A percentile compares a stretch with the other conserved stretches of the same genome.
Evolutionary conservation across 1,140 invertebrate species (phyloP).

Genomic region (Cherax destructor): DNA sequence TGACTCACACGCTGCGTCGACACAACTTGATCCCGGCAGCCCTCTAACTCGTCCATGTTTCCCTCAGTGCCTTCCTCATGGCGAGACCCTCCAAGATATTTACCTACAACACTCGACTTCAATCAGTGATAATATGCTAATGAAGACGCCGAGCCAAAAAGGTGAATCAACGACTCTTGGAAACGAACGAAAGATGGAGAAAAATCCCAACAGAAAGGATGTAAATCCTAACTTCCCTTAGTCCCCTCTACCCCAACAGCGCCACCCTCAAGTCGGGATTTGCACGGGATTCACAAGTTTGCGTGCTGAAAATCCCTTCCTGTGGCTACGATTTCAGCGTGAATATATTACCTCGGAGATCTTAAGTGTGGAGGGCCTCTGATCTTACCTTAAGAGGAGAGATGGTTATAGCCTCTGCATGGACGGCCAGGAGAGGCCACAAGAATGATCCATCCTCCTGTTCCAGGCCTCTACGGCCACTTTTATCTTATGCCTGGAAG

Average conservation of each 20-base stretch:
- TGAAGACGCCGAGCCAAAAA: background rate
- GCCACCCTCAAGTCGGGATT: background rate
- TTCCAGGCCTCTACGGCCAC: background rate
- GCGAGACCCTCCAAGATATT: background rate
- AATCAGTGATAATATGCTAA: background rate
- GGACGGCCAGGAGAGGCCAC: background rate
- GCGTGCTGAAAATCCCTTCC: conserved; percentile 4
- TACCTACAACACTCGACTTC: background rate
- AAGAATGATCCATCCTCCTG: background rate
- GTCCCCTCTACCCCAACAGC: background rate
- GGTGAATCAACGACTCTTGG: background rate
- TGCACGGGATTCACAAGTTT: conserved; percentile 1
- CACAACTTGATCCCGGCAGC: background rate
- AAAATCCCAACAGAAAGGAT: background rate
- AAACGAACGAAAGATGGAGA: background rate
- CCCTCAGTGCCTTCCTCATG: background rate
- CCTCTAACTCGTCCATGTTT: background rate
- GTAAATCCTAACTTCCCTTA: background rate
- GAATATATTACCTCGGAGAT: conserved; percentile 5
- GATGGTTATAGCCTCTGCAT: background rate
- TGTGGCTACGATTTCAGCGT: background rate
- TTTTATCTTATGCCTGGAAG: background rate
- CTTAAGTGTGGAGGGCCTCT: background rate
- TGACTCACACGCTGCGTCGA: conserved; percentile 9
- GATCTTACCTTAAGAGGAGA: background rate